Base-by-base conservation (phyloP, 2,797 vertebrate genomes). In the Hippocampus kuda region DNA sequence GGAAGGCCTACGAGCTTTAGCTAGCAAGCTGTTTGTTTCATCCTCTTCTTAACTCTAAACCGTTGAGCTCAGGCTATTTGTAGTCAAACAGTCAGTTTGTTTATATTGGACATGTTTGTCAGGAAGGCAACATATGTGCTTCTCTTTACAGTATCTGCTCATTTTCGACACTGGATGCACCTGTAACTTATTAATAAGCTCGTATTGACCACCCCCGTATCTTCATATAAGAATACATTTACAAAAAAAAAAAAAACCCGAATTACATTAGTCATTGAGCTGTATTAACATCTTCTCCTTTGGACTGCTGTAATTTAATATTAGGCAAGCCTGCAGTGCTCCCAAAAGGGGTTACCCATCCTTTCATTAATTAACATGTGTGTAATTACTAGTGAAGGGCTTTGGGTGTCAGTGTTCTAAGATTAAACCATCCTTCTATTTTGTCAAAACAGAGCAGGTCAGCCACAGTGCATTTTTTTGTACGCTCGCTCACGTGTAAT, bases 11-110 rank as follows among this genome's bases (percentile, higher is more conserved):
- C 56, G 27, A 12, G 46, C 65, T 59, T 46, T 65, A 65, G 78
- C 72, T 79, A 82, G 81, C 73, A 15, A 78, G 69, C 61, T 79
- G 85, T 85, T 87, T 76, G 73, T 74, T 78, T 49, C 81, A 84
- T 70, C 81, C 77, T 70, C 74, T 48, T 74, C 77, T 82, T 74
- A 77, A 77, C 78, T 48, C 72, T 11, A 4, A 68, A 77, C 82
- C 75, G 72, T 75, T 48, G 71, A 76, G 68, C 71, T 82, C 54
- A 9, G 68, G 71, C 61, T 75, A 46, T 54, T 41, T 73, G 13
- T 77, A 62, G 67, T 65, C 63, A 65, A 71, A 67, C 65, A 67
- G 8, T 20, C 54, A 38, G 13, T 46, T 57, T 54, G 66, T 67
- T 67, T 67, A 11, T 67, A 34, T 56, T 57, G 2, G 12, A 54